These are phyloP conservation scores for Allobates femoralis DNA, from an alignment of 2,797 vertebrate species.

Conservation along the genomic window DNA sequence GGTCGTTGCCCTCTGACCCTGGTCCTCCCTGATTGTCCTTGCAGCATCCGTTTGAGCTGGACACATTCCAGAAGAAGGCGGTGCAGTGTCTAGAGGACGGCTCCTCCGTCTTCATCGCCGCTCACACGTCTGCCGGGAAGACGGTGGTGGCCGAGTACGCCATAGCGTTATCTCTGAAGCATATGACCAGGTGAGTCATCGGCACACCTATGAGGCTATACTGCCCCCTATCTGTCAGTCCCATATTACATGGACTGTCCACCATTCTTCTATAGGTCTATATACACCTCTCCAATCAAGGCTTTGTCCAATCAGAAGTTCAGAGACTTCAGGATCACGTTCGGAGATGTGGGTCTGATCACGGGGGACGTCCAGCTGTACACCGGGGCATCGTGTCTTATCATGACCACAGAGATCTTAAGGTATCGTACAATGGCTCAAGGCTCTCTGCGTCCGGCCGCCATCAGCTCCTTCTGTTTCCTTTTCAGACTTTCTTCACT, in stretches of 20 bases:
- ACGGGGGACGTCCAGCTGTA: constrained; percentile 91
- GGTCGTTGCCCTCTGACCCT: background rate
- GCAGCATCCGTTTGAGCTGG: constrained; percentile 91
- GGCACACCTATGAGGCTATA: background rate
- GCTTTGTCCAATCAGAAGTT: constrained; percentile 96
- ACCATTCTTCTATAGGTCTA: constrained; percentile 75
- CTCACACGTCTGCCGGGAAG: constrained; percentile 92
- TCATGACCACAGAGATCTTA: constrained; percentile 95
- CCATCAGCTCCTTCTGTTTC: background rate
- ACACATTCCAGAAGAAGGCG: constrained; percentile 93
- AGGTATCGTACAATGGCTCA: constrained; percentile 79
- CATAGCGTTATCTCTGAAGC: constrained; percentile 90
- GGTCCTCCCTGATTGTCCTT: background rate
- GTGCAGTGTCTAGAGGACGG: constrained; percentile 87
- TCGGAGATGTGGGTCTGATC: constrained; percentile 88
- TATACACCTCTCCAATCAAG: constrained; percentile 94
- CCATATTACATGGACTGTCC: background rate
- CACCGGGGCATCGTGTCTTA: constrained; percentile 89
- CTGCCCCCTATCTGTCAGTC: background rate
- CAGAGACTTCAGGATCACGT: constrained; percentile 89
- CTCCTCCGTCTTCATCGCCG: constrained; percentile 89
- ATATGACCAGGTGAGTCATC: constrained; percentile 87
- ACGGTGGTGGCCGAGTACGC: constrained; percentile 94
- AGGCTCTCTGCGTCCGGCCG: background rate
- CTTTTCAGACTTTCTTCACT: too few relatives aligned